phyloP scores from a whole-genome alignment of 2,797 vertebrate genomes.

The Columba guinea region DNA sequence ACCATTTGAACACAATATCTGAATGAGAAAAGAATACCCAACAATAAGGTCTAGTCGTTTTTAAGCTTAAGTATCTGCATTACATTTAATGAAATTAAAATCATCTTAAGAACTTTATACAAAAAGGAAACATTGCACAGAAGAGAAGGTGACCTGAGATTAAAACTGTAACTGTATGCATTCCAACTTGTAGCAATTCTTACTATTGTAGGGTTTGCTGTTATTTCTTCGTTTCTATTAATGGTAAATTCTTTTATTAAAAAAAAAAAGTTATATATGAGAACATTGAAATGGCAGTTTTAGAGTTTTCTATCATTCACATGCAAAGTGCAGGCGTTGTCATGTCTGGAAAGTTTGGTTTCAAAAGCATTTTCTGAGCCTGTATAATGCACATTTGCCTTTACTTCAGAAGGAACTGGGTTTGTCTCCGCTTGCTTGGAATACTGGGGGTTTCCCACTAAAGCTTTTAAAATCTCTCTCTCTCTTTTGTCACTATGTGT shows the following conservation, averaged over 20 bases:
- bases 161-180: not conserved
- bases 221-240: not conserved
- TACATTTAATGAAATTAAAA: not conserved
- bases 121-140: not conserved
- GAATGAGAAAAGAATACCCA: not conserved
- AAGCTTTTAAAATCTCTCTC: not conserved
- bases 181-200: not conserved
- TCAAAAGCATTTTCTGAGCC: conserved; percentile 22
- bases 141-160: not conserved
- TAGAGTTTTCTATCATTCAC: not conserved
- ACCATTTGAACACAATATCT: not conserved
- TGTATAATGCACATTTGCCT: not conserved
- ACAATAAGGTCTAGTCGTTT: not conserved
- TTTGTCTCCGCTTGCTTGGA: not conserved
- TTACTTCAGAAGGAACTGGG: not conserved
- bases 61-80: not conserved
- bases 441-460: conserved; percentile 12
- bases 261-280: not conserved
- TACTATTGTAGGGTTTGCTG: not conserved
- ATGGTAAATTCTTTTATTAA: not conserved
- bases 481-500: not conserved
- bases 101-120: not conserved
- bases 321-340: not conserved
- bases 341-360: not conserved
- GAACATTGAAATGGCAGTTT: not conserved